Evolutionary conservation across 2,888 invertebrate species (phyloP).

Genomic region (Leptinotarsa peninsularis): DNA sequence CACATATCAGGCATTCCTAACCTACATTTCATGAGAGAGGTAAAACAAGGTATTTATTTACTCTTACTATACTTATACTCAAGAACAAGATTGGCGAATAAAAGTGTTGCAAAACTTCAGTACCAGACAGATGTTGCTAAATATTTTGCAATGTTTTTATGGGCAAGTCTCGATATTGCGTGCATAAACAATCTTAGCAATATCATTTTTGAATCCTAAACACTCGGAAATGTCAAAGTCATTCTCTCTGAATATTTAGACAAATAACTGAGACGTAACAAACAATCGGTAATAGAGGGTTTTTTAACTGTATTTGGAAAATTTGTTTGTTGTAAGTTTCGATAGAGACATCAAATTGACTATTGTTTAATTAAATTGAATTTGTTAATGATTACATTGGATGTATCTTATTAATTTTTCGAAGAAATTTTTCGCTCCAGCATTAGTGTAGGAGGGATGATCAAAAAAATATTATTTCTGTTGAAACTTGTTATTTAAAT

Average conservation of each 20-base stretch:
- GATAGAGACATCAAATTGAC: no score
- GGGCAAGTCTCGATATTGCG: conserved; percentile 15
- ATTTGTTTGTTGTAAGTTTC: no score
- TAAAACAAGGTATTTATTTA: conserved; percentile 18
- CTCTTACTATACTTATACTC: conserved; percentile 27
- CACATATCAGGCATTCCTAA: conserved; percentile 24
- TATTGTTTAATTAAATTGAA: no score
- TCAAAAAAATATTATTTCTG: no score
- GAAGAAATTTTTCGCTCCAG: no score
- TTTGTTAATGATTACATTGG: no score
- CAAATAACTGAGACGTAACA: no score
- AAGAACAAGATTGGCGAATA: conserved; percentile 28
- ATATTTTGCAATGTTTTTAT: conserved; percentile 21
- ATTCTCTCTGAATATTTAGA: neutral
- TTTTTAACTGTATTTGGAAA: no score
- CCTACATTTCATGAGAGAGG: conserved; percentile 28
- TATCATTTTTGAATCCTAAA: neutral
- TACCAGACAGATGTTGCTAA: conserved; percentile 30
- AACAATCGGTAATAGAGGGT: no score
- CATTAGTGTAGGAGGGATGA: no score
- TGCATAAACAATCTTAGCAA: neutral
- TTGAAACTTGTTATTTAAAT: no score
- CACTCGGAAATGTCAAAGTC: conserved; percentile 5
- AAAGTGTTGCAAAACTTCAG: conserved; percentile 30
- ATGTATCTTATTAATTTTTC: no score